These are phyloP conservation scores for Astropecten irregularis DNA, from an alignment of 53 echinoderm and acorn worm genomes.

Conservation along the genomic window DNA sequence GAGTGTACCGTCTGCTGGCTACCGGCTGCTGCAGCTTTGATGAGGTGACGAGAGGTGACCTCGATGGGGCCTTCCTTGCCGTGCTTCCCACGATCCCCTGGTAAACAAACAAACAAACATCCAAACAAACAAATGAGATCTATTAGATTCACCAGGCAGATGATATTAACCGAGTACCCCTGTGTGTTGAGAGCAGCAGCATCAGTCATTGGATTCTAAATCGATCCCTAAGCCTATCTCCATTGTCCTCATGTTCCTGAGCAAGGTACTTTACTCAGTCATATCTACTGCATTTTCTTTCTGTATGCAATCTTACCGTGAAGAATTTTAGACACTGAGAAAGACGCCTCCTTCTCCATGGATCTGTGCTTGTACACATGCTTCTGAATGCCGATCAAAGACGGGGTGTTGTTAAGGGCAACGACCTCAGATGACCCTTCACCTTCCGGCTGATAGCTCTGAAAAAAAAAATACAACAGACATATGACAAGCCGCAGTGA, in stretches of 20 bases:
- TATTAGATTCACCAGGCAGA: neutral
- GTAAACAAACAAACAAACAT: too few relatives aligned
- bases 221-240: too few relatives aligned
- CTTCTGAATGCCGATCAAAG: slow-evolving; percentile 71
- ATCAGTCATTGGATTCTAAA: too few relatives aligned
- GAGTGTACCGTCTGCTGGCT: slow-evolving; percentile 67
- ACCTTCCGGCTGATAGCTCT: slow-evolving; percentile 7
- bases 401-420: slow-evolving; percentile 84
- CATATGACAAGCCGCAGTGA: too few relatives aligned
- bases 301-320: too few relatives aligned
- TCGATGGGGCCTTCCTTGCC: slow-evolving; percentile 86
- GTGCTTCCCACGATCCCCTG: slow-evolving; percentile 75
- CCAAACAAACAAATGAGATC: too few relatives aligned
- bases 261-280: too few relatives aligned
- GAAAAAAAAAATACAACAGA: neutral
- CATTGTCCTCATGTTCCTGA: too few relatives aligned
- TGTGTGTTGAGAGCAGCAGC: too few relatives aligned
- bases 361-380: slow-evolving; percentile 74
- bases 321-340: slow-evolving; percentile 59
- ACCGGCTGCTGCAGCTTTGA: slow-evolving; percentile 69
- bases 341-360: slow-evolving; percentile 62
- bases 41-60: slow-evolving; percentile 72
- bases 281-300: too few relatives aligned
- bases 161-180: too few relatives aligned
- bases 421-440: slow-evolving; percentile 23